A percentile compares a stretch with the other conserved stretches of the same genome.
Evolutionary conservation across 1,140 invertebrate genomes (phyloP).

Genomic region (honey bee (Apis mellifera)): DNA sequence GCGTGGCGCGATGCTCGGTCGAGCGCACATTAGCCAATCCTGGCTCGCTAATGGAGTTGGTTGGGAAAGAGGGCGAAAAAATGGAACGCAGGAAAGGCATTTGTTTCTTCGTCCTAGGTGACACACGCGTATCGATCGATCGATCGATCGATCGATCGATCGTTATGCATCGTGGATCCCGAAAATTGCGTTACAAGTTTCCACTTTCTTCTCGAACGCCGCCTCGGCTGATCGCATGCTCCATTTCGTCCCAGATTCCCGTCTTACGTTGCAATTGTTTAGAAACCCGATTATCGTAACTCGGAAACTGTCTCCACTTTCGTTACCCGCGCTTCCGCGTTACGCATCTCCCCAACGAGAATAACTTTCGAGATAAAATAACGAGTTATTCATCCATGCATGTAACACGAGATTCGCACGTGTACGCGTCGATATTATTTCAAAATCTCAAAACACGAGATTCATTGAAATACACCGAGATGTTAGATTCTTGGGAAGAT

Average conservation of each 20-base stretch:
- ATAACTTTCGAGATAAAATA: no score
- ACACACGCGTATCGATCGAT: slow-evolving; percentile 58
- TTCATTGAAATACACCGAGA: no score
- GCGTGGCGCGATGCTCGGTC: slow-evolving; percentile 51
- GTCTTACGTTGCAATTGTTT: neutral
- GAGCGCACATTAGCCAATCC: slow-evolving; percentile 59
- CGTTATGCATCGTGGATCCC: slow-evolving; percentile 48
- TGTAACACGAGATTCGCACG: no score
- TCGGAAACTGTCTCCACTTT: neutral
- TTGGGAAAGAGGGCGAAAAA: slow-evolving; percentile 49
- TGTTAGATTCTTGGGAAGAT: no score
- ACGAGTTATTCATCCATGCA: no score
- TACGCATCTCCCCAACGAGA: neutral
- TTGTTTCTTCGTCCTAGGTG: slow-evolving; percentile 32
- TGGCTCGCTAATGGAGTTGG: slow-evolving; percentile 48
- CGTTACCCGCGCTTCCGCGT: neutral
- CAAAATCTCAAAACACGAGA: neutral
- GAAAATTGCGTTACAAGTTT: slow-evolving; percentile 20
- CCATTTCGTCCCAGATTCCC: slow-evolving; percentile 33
- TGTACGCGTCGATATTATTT: no score
- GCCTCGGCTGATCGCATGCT: slow-evolving; percentile 20
- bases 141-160: neutral
- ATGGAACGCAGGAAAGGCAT: slow-evolving; percentile 25
- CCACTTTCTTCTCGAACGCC: slow-evolving; percentile 37
- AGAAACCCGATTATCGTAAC: slow-evolving; percentile 4